A percentile compares a stretch with the other conserved stretches of the same genome.
Evolutionary conservation across 2,888 invertebrate genomes (phyloP).

Genomic region (Acronicta aceris): DNA sequence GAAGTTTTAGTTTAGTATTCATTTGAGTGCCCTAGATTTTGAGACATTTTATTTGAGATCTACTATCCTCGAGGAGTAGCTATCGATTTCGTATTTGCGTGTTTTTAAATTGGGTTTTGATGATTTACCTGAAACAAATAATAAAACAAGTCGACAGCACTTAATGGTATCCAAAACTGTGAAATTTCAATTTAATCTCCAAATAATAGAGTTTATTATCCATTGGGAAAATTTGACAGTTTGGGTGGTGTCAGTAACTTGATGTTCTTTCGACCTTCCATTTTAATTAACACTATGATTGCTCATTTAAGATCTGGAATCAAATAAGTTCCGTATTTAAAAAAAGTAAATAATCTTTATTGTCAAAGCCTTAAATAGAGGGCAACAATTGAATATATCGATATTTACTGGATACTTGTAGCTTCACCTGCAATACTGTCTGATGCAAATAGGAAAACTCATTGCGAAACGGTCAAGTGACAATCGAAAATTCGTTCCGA

Average conservation of each 20-base stretch:
- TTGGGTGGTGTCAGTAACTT: too few relatives aligned
- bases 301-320: neutral
- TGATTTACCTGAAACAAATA: too few relatives aligned
- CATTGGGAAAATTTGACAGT: too few relatives aligned
- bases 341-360: too few relatives aligned
- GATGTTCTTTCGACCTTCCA: too few relatives aligned
- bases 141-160: too few relatives aligned
- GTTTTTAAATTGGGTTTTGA: too few relatives aligned
- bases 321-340: too few relatives aligned
- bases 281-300: neutral
- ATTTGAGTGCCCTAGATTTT: neutral
- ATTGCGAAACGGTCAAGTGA: constrained; percentile 20
- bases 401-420: constrained; percentile 16
- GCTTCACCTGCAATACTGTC: constrained; percentile 27
- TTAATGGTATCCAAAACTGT: too few relatives aligned
- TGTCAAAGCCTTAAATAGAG: constrained; percentile 5
- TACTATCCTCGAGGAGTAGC: neutral
- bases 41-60: neutral
- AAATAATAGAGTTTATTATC: too few relatives aligned
- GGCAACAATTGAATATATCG: constrained; percentile 9
- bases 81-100: too few relatives aligned
- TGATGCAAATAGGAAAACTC: constrained; percentile 37
- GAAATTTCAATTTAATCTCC: too few relatives aligned
- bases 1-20: neutral
- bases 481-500: neutral